Percentiles rank a stretch among this genome's conserved stretches.
Conservation (phyloP, 2,113 vertebrate species). For the Protobothrops flavoviridis region DNA sequence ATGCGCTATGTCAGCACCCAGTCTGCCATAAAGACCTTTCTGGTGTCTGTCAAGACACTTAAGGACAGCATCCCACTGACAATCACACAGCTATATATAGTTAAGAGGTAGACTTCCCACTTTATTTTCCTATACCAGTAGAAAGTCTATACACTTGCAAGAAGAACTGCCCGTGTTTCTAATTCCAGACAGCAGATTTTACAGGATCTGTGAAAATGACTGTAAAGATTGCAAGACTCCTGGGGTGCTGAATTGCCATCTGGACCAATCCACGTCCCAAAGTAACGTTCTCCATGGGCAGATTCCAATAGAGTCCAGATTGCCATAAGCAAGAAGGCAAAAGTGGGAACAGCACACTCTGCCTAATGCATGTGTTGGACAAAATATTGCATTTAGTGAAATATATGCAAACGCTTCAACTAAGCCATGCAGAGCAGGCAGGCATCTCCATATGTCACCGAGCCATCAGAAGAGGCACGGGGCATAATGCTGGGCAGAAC, state of each 20-base stretch:
- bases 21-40: not conserved
- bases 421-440: not conserved
- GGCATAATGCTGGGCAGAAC: not conserved
- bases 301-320: not conserved
- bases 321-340: not conserved
- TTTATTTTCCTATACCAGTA: not conserved
- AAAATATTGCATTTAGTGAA: too few species aligned
- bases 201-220: not conserved
- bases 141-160: not conserved
- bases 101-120: not conserved
- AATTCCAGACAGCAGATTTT: not conserved
- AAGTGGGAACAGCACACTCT: not conserved
- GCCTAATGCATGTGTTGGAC: too few species aligned
- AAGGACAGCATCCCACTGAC: not conserved
- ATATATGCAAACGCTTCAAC: not conserved
- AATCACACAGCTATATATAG: not conserved
- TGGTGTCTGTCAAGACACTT: not conserved
- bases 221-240: not conserved
- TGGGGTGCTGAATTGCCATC: not conserved
- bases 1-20: not conserved
- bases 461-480: not conserved
- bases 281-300: not conserved
- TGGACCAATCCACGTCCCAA: not conserved
- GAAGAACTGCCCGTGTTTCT: not conserved
- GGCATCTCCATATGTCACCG: not conserved